phyloP scores from a whole-genome alignment of 2,113 vertebrate genomes.

The Nyctereutes procyonoides region DNA sequence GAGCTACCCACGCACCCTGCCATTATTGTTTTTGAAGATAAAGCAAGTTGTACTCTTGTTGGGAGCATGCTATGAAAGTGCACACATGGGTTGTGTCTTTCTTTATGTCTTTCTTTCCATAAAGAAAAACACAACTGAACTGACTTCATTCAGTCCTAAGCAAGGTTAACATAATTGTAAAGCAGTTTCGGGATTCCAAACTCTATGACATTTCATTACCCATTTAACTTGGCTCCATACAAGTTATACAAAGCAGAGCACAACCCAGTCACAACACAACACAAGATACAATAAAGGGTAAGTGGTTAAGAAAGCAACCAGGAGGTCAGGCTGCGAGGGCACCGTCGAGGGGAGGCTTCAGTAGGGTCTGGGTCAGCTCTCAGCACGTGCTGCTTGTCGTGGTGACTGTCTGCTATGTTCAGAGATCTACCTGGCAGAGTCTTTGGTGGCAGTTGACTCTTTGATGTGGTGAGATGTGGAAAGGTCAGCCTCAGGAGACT shows the following conservation, averaged over 20 bases:
- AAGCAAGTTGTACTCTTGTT: not conserved
- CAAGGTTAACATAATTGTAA: not conserved
- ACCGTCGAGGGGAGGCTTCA: not conserved
- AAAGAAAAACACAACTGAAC: no score
- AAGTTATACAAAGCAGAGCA: not conserved
- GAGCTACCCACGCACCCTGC: not conserved
- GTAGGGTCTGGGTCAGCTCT: not conserved
- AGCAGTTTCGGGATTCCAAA: not conserved
- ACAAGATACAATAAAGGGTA: not conserved
- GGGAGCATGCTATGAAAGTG: not conserved
- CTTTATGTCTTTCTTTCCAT: not conserved
- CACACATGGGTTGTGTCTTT: not conserved
- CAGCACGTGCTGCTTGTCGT: not conserved
- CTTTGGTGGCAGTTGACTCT: not conserved
- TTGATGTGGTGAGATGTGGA: not conserved
- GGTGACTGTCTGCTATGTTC: not conserved
- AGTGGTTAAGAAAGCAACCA: not conserved
- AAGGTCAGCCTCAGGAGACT: not conserved
- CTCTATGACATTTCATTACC: not conserved
- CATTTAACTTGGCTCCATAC: not conserved
- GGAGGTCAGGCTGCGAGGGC: not conserved
- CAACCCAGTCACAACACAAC: not conserved
- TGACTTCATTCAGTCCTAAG: not conserved
- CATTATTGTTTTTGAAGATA: slow-evolving; percentile 57
- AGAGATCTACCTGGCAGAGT: not conserved